phyloP scores from a whole-genome alignment of 2,113 vertebrate genomes.

The Urocitellus parryii region DNA sequence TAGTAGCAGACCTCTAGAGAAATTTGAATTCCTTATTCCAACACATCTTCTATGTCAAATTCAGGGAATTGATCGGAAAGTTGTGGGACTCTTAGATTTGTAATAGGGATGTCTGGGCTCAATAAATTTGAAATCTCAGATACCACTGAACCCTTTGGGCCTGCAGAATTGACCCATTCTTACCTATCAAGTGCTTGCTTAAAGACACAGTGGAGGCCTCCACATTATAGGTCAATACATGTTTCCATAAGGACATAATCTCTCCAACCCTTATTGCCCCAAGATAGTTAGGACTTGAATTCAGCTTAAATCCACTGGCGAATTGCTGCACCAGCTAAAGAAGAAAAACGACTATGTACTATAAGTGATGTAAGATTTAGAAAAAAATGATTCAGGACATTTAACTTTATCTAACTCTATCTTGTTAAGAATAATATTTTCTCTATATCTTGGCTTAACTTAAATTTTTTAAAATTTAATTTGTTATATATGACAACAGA shows the following conservation, averaged over 20 bases:
- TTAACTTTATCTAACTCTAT: background rate
- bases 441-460: background rate
- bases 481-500: too few species aligned
- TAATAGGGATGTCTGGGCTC: background rate
- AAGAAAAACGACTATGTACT: background rate
- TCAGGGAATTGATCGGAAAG: background rate
- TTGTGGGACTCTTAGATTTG: background rate
- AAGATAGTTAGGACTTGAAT: background rate
- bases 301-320: background rate
- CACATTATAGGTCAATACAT: background rate
- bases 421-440: background rate
- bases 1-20: background rate
- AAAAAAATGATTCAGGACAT: background rate
- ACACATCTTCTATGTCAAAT: background rate
- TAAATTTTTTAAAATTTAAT: background rate
- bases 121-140: background rate
- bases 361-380: background rate
- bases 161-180: background rate
- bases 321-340: background rate
- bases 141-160: background rate
- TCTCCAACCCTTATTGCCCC: background rate
- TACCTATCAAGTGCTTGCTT: background rate
- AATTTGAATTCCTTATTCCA: background rate
- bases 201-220: background rate
- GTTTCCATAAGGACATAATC: background rate